These are phyloP conservation scores for Emydura subglobosa DNA, from an alignment of 2,113 vertebrate species.

Conservation along the genomic window DNA sequence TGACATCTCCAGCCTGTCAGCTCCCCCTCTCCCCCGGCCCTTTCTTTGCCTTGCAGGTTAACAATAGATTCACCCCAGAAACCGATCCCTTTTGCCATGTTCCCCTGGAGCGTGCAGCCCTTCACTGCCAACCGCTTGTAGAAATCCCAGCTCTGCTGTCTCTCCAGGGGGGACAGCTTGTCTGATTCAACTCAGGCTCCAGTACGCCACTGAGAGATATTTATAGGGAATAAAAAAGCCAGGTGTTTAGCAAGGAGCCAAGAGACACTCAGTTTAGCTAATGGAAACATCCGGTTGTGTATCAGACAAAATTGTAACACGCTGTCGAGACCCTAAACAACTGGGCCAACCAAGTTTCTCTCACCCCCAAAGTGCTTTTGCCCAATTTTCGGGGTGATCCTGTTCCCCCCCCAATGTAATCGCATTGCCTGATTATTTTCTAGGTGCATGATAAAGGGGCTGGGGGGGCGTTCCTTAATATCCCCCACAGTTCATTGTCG, in stretches of 20 bases:
- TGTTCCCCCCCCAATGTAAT: background rate
- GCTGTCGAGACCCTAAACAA: background rate
- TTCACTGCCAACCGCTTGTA: no score
- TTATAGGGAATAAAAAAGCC: background rate
- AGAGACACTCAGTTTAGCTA: background rate
- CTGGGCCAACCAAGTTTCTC: background rate
- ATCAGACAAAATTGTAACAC: background rate
- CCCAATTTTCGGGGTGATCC: background rate
- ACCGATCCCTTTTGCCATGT: no score
- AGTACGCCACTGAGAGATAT: background rate
- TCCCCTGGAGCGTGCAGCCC: background rate
- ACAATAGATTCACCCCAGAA: no score
- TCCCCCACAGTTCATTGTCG: background rate
- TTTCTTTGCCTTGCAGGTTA: no score
- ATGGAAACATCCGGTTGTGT: background rate
- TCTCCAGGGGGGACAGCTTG: rapidly evolving
- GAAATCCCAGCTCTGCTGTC: background rate
- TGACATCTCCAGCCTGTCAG: no score
- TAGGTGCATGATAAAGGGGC: background rate
- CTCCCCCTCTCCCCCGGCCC: no score
- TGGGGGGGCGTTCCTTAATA: background rate
- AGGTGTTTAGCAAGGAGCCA: background rate
- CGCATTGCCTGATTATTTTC: background rate
- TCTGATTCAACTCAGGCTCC: background rate
- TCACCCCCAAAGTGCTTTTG: background rate